These are phyloP conservation scores for Periophthalmus modestus DNA, from an alignment of 2,113 vertebrate genomes.

Conservation along the genomic window DNA sequence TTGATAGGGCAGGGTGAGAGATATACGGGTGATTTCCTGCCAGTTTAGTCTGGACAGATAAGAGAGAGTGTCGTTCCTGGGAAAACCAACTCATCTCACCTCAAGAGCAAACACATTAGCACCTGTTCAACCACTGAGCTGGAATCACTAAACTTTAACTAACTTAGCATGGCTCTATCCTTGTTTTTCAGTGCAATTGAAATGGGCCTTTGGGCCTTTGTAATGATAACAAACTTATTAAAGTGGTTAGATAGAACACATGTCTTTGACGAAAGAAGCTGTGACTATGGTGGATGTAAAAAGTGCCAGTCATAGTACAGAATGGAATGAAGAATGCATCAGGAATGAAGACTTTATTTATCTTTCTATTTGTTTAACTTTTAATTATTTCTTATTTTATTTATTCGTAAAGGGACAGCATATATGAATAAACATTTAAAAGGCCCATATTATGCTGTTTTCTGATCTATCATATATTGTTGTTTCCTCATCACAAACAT, in stretches of 20 bases:
- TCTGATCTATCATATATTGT: too few species aligned
- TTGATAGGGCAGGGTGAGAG: background rate
- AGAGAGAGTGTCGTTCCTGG: slow-evolving; percentile 49
- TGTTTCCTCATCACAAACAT: too few species aligned
- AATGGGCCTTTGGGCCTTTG: too few species aligned
- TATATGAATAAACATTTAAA: too few species aligned
- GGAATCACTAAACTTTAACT: slow-evolving; percentile 24
- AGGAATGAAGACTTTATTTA: too few species aligned
- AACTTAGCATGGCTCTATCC: background rate
- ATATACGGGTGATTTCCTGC: slow-evolving; percentile 47
- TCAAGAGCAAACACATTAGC: slow-evolving; percentile 63
- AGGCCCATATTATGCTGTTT: too few species aligned
- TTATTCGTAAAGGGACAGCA: too few species aligned
- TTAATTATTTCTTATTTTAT: too few species aligned
- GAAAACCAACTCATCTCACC: slow-evolving; percentile 60
- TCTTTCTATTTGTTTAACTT: too few species aligned
- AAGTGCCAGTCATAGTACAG: too few species aligned
- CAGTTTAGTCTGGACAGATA: slow-evolving; percentile 60
- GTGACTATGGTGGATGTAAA: too few species aligned
- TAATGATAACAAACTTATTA: background rate
- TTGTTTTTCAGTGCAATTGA: slow-evolving; percentile 11
- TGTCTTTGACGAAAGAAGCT: background rate
- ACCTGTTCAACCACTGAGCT: slow-evolving; percentile 51
- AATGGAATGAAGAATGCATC: too few species aligned
- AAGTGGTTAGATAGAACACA: background rate